Evolutionary conservation across 2,113 vertebrate species (phyloP).

Genomic region (Semnornis frantzii): DNA sequence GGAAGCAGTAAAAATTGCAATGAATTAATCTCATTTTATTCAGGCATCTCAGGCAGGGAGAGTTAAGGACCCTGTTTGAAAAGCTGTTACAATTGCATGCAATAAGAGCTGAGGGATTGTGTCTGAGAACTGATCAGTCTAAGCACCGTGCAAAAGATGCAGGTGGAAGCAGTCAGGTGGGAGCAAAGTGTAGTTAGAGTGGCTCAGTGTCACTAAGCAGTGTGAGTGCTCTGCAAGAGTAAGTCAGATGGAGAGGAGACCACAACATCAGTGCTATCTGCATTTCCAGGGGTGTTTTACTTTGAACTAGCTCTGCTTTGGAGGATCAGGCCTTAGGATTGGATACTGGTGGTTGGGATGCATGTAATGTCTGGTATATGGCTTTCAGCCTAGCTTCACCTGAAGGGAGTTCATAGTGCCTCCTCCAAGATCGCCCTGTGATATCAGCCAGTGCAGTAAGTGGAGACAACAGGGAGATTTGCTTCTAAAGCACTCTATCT

Average conservation of each 20-base stretch:
- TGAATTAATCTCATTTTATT: slow-evolving; percentile 28
- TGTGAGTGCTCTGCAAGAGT: not conserved
- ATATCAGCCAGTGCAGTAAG: not conserved
- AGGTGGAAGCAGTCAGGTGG: not conserved
- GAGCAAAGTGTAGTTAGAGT: not conserved
- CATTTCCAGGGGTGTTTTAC: not conserved
- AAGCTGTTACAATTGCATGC: not conserved
- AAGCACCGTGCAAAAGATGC: not conserved
- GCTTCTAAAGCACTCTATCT: not conserved
- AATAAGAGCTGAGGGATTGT: not conserved
- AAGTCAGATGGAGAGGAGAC: not conserved
- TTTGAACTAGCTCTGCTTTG: not conserved
- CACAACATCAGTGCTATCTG: not conserved
- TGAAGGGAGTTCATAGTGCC: not conserved
- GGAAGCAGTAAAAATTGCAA: slow-evolving; percentile 19
- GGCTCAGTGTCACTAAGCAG: not conserved
- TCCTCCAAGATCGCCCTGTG: not conserved
- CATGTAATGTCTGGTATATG: not conserved
- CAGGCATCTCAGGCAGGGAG: not conserved
- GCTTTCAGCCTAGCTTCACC: not conserved
- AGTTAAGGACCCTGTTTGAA: not conserved
- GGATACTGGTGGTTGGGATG: not conserved
- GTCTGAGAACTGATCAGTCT: not conserved
- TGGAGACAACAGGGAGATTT: not conserved
- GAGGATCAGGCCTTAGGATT: not conserved